Conservation (phyloP, 2,888 invertebrate species). For the Sepioteuthis lessoniana region DNA sequence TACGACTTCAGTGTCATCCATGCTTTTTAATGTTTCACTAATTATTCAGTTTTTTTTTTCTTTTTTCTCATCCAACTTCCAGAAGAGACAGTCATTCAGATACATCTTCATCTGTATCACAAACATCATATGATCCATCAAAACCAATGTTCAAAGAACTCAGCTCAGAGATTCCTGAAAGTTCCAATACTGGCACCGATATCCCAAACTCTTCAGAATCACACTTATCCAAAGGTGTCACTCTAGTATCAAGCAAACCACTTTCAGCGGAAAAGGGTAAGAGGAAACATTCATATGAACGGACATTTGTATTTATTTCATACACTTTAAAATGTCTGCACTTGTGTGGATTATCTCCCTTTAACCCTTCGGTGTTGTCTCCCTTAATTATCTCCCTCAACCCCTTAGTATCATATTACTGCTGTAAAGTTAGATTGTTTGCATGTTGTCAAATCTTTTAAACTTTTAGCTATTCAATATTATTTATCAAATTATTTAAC, state of each 20-base stretch:
- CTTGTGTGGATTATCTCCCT: background rate
- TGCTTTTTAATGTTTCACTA: background rate
- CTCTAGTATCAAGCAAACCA: constrained; percentile 52
- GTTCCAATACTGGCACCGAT: constrained; percentile 41
- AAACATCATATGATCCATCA: constrained; percentile 71
- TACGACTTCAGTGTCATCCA: background rate
- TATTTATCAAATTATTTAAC: background rate
- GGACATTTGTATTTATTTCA: background rate
- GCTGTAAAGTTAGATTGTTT: background rate
- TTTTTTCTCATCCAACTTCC: constrained; percentile 40
- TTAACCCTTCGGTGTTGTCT: background rate
- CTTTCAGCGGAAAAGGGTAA: constrained; percentile 35
- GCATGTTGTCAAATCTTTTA: background rate
- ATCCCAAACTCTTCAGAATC: background rate
- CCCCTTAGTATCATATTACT: background rate
- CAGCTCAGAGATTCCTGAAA: constrained; percentile 69
- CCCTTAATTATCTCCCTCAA: background rate
- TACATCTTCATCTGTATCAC: constrained; percentile 70
- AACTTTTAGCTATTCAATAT: background rate
- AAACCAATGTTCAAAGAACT: constrained; percentile 66
- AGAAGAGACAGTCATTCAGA: constrained; percentile 63
- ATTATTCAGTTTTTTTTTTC: background rate
- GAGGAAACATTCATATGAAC: background rate
- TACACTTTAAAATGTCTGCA: background rate
- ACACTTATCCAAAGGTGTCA: constrained; percentile 49